Evolutionary conservation across 2,888 invertebrate species (phyloP).

Genomic region (Notodonta ziczac): DNA sequence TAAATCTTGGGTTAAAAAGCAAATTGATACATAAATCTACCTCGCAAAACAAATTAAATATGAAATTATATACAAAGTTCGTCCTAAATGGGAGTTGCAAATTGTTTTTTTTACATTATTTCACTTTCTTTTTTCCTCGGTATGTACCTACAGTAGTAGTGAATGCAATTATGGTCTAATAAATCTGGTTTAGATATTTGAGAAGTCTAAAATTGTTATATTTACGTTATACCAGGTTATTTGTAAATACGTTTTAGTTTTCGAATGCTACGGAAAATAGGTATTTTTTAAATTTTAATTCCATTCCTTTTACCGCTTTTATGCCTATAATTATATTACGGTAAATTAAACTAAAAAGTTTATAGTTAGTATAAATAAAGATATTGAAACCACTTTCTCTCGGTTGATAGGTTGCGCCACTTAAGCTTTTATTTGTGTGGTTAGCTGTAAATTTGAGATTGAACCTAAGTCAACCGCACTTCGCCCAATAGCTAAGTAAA

Average conservation of each 20-base stretch:
- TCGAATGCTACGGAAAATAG: too few relatives aligned
- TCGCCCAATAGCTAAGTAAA: constrained; percentile 50
- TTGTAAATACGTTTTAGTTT: too few relatives aligned
- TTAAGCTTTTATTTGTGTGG: constrained; percentile 34
- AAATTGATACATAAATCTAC: constrained; percentile 60
- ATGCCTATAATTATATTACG: too few relatives aligned
- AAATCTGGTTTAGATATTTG: constrained; percentile 10
- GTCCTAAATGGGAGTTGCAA: constrained; percentile 63
- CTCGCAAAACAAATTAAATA: constrained; percentile 56
- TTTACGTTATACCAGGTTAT: neutral
- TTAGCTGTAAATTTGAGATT: constrained; percentile 45
- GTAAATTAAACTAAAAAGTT: constrained; percentile 1
- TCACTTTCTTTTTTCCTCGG: constrained; percentile 48
- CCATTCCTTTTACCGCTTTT: too few relatives aligned
- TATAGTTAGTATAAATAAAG: constrained; percentile 18
- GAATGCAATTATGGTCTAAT: constrained; percentile 40
- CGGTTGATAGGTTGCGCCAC: constrained; percentile 21
- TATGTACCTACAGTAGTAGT: constrained; percentile 33
- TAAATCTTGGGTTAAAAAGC: constrained; percentile 49
- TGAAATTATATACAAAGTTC: constrained; percentile 68
- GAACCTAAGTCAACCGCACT: constrained; percentile 46
- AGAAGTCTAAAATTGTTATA: constrained; percentile 12
- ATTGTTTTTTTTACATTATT: constrained; percentile 61
- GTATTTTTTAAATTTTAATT: too few relatives aligned
- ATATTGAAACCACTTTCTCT: constrained; percentile 25